phyloP scores from a whole-genome alignment of 2,797 vertebrate species.

The Bradypodion ventrale region DNA sequence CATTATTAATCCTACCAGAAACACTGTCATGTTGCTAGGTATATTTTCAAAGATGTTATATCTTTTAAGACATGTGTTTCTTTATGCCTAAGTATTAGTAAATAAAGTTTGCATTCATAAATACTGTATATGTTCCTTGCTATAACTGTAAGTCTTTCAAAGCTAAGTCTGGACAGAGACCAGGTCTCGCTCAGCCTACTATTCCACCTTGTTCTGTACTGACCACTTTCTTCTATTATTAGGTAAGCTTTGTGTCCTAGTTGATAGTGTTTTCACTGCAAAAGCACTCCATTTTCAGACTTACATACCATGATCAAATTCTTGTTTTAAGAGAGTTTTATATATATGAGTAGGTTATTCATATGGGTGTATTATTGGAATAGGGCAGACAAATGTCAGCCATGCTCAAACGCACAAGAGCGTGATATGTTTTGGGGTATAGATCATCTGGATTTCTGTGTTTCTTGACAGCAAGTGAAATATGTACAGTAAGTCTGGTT shows the following conservation, averaged over 20 bases:
- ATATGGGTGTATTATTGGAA: not conserved
- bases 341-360: not conserved
- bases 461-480: too few relatives aligned
- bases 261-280: not conserved
- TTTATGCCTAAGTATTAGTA: not conserved
- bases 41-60: not conserved
- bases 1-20: slow-evolving; percentile 1
- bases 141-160: not conserved
- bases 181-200: not conserved
- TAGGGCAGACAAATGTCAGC: too few relatives aligned
- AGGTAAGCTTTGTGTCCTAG: not conserved
- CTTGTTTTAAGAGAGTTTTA: not conserved
- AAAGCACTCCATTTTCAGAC: not conserved
- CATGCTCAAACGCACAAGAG: too few relatives aligned
- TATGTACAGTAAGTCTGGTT: too few relatives aligned
- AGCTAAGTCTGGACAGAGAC: not conserved
- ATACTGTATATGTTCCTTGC: not conserved
- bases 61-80: not conserved
- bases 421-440: too few relatives aligned
- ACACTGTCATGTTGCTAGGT: slow-evolving; percentile 23
- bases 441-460: too few relatives aligned
- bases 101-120: not conserved
- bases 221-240: not conserved
- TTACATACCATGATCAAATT: not conserved
- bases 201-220: not conserved